A percentile compares a stretch with the other conserved stretches of the same genome.
Conservation (phyloP, 1,140 invertebrate species). For the Drosophila erecta region DNA sequence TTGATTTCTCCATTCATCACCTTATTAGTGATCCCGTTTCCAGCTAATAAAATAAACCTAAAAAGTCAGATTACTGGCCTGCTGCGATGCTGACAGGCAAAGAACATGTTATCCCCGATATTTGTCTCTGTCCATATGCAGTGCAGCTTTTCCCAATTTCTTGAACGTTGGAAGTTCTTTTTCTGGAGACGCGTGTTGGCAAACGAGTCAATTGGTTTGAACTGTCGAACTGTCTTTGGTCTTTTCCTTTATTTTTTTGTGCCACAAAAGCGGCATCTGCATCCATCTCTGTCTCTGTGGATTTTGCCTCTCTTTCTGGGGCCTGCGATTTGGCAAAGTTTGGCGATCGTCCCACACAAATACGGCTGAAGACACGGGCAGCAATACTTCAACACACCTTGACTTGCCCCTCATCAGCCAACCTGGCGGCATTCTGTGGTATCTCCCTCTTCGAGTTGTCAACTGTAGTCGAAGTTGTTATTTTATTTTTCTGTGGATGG, state of each 20-base stretch:
- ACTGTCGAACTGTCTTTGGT: constrained; percentile 63
- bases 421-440: constrained; percentile 38
- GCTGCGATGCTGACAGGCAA: constrained; percentile 13
- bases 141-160: constrained; percentile 30
- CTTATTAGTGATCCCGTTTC: constrained; percentile 13
- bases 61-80: constrained; percentile 11
- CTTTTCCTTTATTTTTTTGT: neutral
- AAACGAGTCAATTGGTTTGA: constrained; percentile 73
- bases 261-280: constrained; percentile 21
- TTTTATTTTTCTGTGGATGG: constrained; percentile 28
- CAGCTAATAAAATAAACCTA: neutral
- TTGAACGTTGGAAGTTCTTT: constrained; percentile 7
- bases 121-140: constrained; percentile 34
- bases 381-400: constrained; percentile 49
- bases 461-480: constrained; percentile 49
- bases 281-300: constrained; percentile 5
- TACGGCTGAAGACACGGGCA: constrained; percentile 27
- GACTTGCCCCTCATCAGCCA: constrained; percentile 56
- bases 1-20: constrained; percentile 9
- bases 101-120: constrained; percentile 39
- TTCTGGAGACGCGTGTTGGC: constrained; percentile 68
- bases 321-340: constrained; percentile 57
- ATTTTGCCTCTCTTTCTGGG: constrained; percentile 17
- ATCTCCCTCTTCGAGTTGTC: constrained; percentile 48
- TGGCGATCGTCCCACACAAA: constrained; percentile 72